Conservation (phyloP, 2,888 invertebrate species). For the Synanthedon andrenaeformis region DNA sequence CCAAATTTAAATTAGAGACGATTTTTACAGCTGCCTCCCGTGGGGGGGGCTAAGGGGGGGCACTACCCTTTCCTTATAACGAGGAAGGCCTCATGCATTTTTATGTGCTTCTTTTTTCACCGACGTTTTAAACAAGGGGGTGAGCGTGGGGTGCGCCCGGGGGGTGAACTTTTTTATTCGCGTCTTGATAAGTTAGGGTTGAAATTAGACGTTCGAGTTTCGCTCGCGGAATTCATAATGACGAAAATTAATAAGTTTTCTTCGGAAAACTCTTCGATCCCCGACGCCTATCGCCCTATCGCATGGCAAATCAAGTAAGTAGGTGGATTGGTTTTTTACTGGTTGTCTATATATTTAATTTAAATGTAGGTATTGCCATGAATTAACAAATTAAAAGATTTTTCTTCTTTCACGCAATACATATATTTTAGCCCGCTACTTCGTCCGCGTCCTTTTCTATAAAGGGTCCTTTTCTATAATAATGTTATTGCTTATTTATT, state of each 20-base stretch:
- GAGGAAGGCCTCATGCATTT: slow-evolving; percentile 73
- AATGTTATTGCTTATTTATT: too few relatives aligned
- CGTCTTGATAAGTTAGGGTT: slow-evolving; percentile 73
- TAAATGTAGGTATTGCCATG: too few relatives aligned
- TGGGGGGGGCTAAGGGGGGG: slow-evolving; percentile 37
- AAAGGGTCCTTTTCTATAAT: too few relatives aligned
- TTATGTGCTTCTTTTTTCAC: slow-evolving; percentile 73
- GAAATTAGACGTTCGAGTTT: slow-evolving; percentile 72
- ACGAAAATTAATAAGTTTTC: slow-evolving; percentile 71
- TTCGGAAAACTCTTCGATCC: slow-evolving; percentile 56
- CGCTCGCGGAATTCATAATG: slow-evolving; percentile 71
- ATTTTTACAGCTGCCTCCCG: slow-evolving; percentile 70
- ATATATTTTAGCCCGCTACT: too few relatives aligned
- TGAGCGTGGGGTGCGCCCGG: slow-evolving; percentile 54
- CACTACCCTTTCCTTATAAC: slow-evolving; percentile 72
- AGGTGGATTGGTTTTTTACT: too few relatives aligned
- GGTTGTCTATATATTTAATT: too few relatives aligned
- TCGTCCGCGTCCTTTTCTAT: too few relatives aligned
- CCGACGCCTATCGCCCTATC: slow-evolving; percentile 12
- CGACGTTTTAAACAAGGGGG: slow-evolving; percentile 72
- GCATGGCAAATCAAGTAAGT: too few relatives aligned
- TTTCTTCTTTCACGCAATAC: too few relatives aligned
- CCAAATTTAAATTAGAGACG: slow-evolving; percentile 72
- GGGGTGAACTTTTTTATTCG: slow-evolving; percentile 70
- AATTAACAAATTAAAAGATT: too few relatives aligned